These are phyloP conservation scores for Nannospalax galili DNA, from an alignment of 2,113 vertebrate genomes.

Conservation along the genomic window DNA sequence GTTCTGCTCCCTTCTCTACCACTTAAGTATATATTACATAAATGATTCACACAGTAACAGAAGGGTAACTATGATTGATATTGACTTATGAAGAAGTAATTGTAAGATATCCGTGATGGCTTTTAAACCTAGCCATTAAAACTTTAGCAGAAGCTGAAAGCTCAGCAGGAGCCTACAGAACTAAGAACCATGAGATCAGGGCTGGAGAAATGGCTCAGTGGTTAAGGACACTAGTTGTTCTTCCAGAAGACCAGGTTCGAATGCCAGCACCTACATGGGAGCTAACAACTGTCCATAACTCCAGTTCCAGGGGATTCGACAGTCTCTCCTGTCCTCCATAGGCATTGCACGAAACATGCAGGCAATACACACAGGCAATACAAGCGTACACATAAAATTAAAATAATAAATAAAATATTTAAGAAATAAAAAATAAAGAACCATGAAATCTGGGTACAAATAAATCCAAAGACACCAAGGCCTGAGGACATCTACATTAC, in stretches of 20 bases:
- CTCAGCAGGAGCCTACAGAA: slow-evolving; percentile 21
- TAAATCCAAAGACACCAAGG: background rate
- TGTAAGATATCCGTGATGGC: background rate
- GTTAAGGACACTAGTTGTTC: no score
- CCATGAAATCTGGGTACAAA: slow-evolving; percentile 8
- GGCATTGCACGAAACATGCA: no score
- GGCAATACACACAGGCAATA: no score
- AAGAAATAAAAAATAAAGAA: no score
- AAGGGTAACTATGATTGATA: slow-evolving; percentile 1
- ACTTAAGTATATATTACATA: slow-evolving; percentile 10
- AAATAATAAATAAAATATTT: no score
- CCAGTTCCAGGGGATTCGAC: no score
- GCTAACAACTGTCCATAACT: no score
- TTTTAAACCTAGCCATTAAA: slow-evolving; percentile 5
- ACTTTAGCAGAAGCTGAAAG: slow-evolving; percentile 14
- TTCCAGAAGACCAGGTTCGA: no score
- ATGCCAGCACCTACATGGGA: no score
- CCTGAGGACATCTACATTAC: slow-evolving; percentile 14
- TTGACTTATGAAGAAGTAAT: slow-evolving; percentile 18
- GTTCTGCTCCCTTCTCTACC: background rate
- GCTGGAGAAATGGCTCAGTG: no score
- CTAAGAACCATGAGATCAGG: background rate
- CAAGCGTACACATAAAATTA: no score
- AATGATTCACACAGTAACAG: slow-evolving; percentile 5
- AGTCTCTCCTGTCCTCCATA: no score